Conservation (phyloP, 2,797 vertebrate species). For the Craterocephalus amniculus region DNA sequence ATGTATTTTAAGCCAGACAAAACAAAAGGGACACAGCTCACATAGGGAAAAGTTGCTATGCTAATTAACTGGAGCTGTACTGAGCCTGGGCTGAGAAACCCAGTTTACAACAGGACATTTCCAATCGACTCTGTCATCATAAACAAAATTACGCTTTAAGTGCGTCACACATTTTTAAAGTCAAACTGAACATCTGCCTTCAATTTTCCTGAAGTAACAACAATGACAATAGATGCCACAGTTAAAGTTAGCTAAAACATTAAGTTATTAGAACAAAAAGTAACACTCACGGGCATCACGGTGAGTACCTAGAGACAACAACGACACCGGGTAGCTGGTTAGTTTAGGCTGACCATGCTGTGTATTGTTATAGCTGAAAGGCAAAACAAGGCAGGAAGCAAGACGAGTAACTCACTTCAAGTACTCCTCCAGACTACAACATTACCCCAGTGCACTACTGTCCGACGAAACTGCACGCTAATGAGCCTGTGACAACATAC, state of each 20-base stretch:
- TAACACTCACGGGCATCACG: constrained; percentile 72
- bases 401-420: constrained; percentile 31
- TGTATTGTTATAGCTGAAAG: constrained; percentile 30
- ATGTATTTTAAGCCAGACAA: constrained; percentile 23
- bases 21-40: constrained; percentile 46
- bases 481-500: constrained; percentile 70
- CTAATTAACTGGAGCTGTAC: constrained; percentile 43
- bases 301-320: constrained; percentile 39
- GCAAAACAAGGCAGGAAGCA: constrained; percentile 40
- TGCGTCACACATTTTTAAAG: constrained; percentile 20
- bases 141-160: background rate
- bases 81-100: background rate
- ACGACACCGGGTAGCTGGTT: constrained; percentile 31
- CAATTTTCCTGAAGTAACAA: constrained; percentile 11
- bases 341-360: constrained; percentile 55
- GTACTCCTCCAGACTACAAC: constrained; percentile 66
- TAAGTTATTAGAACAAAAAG: constrained; percentile 37
- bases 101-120: background rate
- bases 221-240: background rate
- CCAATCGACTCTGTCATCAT: background rate
- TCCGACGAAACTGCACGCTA: constrained; percentile 64
- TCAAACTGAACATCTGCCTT: constrained; percentile 18
- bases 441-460: constrained; percentile 53
- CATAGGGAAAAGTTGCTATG: constrained; percentile 69
- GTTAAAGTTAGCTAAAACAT: constrained; percentile 17